Conservation (phyloP, 1,140 invertebrate genomes). For the Meloidogyne floridensis region DNA sequence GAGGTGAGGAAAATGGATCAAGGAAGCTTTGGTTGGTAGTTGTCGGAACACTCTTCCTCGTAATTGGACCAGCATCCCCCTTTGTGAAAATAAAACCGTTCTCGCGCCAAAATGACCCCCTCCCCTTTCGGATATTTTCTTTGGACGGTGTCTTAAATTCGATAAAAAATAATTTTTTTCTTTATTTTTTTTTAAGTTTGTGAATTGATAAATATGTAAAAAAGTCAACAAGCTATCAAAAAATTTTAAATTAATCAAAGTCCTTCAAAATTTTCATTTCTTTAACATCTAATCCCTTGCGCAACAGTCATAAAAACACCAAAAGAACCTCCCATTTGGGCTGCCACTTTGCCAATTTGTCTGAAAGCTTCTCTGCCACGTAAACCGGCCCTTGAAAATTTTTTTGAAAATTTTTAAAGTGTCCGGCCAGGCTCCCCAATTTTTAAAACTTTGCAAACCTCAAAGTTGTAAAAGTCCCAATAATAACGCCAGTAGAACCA, state of each 20-base stretch:
- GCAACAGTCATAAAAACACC: slow-evolving; percentile 59
- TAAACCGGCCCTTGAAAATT: slow-evolving; percentile 52
- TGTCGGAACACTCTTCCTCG: too few relatives aligned
- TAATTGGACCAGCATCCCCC: too few relatives aligned
- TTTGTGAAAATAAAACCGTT: too few relatives aligned
- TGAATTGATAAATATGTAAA: not conserved
- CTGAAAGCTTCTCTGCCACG: slow-evolving; percentile 47
- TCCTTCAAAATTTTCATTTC: not conserved
- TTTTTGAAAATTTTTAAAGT: slow-evolving; percentile 28
- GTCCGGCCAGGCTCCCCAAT: too few relatives aligned
- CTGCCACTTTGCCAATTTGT: slow-evolving; percentile 49
- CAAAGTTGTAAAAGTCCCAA: slow-evolving; percentile 44
- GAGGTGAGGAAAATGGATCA: too few relatives aligned
- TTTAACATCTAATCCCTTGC: slow-evolving; percentile 55
- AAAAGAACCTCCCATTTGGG: slow-evolving; percentile 53
- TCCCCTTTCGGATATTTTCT: too few relatives aligned
- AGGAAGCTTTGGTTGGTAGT: too few relatives aligned
- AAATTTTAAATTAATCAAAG: not conserved
- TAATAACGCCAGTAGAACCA: slow-evolving; percentile 49
- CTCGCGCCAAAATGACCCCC: too few relatives aligned
- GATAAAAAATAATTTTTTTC: too few relatives aligned
- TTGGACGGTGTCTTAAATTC: too few relatives aligned
- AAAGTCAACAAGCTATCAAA: slow-evolving; percentile 6
- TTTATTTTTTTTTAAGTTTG: not conserved
- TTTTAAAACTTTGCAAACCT: slow-evolving; percentile 37